Evolutionary conservation across 2,888 invertebrate genomes (phyloP).

Genomic region (Ophonus ardosiacus): DNA sequence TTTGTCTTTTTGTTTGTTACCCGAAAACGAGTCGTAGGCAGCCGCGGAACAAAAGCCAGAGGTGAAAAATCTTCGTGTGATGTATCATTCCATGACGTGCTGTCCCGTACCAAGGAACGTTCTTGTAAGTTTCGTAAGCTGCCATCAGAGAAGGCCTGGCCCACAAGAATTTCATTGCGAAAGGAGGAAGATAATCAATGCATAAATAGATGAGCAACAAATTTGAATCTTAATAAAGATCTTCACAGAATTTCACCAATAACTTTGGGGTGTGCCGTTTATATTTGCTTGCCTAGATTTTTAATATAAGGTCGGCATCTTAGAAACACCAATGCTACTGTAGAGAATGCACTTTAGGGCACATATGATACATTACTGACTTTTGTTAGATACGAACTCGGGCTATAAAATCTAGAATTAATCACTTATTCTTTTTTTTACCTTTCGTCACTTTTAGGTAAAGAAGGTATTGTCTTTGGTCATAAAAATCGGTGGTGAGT

Average conservation of each 20-base stretch:
- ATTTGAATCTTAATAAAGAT: not conserved
- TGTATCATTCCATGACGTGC: slow-evolving; percentile 37
- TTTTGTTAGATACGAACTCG: too few relatives aligned
- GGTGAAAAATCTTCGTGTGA: slow-evolving; percentile 45
- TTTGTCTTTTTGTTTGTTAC: slow-evolving; percentile 21
- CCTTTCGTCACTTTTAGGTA: too few relatives aligned
- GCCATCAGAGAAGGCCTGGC: slow-evolving; percentile 20
- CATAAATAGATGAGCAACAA: not conserved
- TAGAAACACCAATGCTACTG: too few relatives aligned
- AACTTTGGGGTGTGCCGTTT: too few relatives aligned
- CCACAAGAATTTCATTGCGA: not conserved
- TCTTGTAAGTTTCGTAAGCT: slow-evolving; percentile 8
- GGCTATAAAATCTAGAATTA: too few relatives aligned
- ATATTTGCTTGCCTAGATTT: too few relatives aligned
- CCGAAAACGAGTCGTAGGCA: slow-evolving; percentile 29
- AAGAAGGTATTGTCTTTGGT: too few relatives aligned
- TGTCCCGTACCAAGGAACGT: not conserved
- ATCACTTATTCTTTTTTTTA: too few relatives aligned
- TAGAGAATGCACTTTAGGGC: too few relatives aligned
- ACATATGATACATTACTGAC: too few relatives aligned
- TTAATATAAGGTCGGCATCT: too few relatives aligned
- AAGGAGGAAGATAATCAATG: not conserved
- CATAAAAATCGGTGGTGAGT: too few relatives aligned
- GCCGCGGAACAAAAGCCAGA: slow-evolving; percentile 28
- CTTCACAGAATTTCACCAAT: not conserved